Conservation (phyloP, 1,140 invertebrate genomes). For the Copidosoma floridanum region DNA sequence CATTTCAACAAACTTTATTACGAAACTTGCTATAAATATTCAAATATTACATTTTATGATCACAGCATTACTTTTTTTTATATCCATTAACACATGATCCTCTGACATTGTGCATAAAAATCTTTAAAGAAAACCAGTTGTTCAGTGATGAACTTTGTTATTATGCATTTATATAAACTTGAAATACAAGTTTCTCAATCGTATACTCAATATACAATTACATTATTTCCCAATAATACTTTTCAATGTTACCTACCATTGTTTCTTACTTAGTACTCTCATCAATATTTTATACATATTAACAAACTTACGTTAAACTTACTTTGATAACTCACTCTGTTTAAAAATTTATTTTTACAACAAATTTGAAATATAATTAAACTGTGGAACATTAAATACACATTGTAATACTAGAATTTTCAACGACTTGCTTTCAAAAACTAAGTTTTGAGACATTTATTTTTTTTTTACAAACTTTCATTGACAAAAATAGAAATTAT, state of each 20-base stretch:
- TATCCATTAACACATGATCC: not conserved
- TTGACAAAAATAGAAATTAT: not conserved
- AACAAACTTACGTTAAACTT: not conserved
- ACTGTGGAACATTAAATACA: not conserved
- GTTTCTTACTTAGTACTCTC: not conserved
- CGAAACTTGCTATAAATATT: no score
- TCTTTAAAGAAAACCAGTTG: no score
- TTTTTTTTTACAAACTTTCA: not conserved
- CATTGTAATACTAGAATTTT: not conserved
- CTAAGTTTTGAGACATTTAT: not conserved
- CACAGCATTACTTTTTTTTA: no score
- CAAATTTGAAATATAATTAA: not conserved
- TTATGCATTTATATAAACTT: not conserved
- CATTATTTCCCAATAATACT: not conserved
- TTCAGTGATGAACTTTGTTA: no score
- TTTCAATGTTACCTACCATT: not conserved
- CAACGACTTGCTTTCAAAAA: not conserved
- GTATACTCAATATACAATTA: not conserved
- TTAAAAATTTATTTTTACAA: not conserved
- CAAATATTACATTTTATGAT: no score
- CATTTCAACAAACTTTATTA: no score
- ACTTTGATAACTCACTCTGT: not conserved
- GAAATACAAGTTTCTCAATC: not conserved
- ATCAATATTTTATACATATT: not conserved
- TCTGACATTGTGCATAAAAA: not conserved